Conservation (phyloP, 1,140 invertebrate genomes). For the Conopomorpha cramerella region DNA sequence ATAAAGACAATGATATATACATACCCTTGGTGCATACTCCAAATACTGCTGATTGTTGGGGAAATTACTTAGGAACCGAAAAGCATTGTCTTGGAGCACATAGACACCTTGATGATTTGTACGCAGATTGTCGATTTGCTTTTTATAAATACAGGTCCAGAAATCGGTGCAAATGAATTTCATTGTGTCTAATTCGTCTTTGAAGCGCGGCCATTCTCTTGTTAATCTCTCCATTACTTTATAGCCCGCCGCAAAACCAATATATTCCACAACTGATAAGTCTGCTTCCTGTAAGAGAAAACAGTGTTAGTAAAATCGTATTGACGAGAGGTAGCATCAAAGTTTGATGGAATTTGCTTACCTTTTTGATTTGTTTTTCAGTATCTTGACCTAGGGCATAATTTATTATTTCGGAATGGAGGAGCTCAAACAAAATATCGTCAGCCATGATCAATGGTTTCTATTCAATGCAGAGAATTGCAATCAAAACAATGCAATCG, state of each 20-base stretch:
- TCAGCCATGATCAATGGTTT: conserved; percentile 78
- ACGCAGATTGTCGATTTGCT: conserved; percentile 97
- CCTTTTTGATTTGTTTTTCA: conserved; percentile 57
- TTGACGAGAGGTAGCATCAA: too few species aligned
- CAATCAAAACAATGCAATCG: too few species aligned
- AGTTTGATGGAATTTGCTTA: conserved; percentile 8
- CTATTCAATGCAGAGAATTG: too few species aligned
- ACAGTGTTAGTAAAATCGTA: conserved; percentile 8
- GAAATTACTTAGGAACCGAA: conserved; percentile 87
- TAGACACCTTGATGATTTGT: conserved; percentile 99
- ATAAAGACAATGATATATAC: too few species aligned
- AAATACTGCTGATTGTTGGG: conserved; percentile 90
- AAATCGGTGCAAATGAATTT: conserved; percentile 99
- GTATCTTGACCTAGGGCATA: conserved; percentile 72
- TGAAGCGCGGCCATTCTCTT: conserved; percentile 90
- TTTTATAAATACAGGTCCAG: conserved; percentile 95
- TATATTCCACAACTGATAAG: conserved; percentile 85
- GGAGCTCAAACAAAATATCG: conserved; percentile 85
- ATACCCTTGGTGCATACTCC: conserved; percentile 83
- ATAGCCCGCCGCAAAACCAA: conserved; percentile 91
- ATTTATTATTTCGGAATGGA: conserved; percentile 88
- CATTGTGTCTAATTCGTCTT: conserved; percentile 97
- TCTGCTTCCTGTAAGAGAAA: conserved; percentile 70
- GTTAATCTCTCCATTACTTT: conserved; percentile 92
- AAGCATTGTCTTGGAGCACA: conserved; percentile 96